These are phyloP conservation scores for Lophochroa leadbeateri DNA, from an alignment of 2,113 vertebrate species.

Conservation along the genomic window DNA sequence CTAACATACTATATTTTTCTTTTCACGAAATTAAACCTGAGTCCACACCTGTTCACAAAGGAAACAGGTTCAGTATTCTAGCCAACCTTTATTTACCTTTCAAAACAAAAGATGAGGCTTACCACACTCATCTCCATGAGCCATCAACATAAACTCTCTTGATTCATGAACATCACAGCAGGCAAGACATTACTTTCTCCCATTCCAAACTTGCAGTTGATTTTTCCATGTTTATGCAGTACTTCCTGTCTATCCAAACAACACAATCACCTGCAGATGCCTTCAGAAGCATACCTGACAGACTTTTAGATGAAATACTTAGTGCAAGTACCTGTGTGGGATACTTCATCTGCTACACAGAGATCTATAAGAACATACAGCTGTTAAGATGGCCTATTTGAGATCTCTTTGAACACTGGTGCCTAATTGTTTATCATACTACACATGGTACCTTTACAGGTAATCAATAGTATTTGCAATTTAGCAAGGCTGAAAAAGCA, in stretches of 20 bases:
- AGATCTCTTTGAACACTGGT: background rate
- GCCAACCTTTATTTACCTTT: background rate
- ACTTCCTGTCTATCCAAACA: background rate
- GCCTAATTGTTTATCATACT: background rate
- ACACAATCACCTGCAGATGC: background rate
- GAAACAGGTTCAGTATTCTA: background rate
- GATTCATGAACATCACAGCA: conserved; percentile 22
- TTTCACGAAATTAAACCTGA: background rate
- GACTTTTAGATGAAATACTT: background rate
- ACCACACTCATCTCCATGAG: background rate
- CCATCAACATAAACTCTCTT: background rate
- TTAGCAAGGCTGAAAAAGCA: background rate
- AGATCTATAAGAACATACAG: background rate
- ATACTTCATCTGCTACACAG: background rate
- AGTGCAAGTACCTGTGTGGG: background rate
- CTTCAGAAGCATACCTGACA: background rate
- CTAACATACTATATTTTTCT: background rate
- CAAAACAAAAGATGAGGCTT: background rate
- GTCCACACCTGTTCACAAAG: background rate
- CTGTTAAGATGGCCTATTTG: background rate
- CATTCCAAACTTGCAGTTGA: background rate
- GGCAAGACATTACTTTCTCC: background rate
- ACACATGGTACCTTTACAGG: background rate
- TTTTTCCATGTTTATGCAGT: background rate
- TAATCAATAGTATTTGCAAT: background rate